Conservation (phyloP, 2,888 invertebrate species). For the Oligia strigilis region DNA sequence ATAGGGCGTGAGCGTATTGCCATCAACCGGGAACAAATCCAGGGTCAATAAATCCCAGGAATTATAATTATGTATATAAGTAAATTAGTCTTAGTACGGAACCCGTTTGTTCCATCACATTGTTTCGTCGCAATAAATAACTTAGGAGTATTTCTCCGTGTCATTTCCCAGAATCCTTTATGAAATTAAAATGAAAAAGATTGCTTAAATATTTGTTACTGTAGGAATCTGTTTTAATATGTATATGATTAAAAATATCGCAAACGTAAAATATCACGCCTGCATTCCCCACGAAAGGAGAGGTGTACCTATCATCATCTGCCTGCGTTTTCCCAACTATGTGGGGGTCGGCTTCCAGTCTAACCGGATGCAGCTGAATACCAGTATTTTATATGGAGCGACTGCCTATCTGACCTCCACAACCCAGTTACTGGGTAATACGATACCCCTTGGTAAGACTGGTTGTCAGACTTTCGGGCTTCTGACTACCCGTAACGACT, state of each 20-base stretch:
- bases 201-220: not conserved
- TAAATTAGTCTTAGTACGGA: conserved; percentile 15
- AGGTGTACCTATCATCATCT: too few species aligned
- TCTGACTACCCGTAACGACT: too few species aligned
- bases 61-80: conserved; percentile 7
- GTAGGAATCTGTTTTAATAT: not conserved
- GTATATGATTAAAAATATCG: not conserved
- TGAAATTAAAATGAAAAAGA: conserved; percentile 8
- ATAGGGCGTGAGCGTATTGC: conserved; percentile 6
- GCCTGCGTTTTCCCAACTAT: too few species aligned
- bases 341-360: too few species aligned
- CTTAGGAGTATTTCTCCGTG: not conserved
- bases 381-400: too few species aligned
- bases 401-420: too few species aligned
- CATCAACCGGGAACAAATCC: not conserved
- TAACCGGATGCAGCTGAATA: too few species aligned
- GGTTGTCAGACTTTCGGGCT: too few species aligned
- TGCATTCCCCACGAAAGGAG: not conserved
- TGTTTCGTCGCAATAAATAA: not conserved
- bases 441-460: too few species aligned
- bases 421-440: too few species aligned
- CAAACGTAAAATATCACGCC: not conserved
- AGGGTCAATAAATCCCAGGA: conserved; percentile 15
- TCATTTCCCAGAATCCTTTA: not conserved
- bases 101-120: not conserved